Evolutionary conservation across 2,888 invertebrate species (phyloP).

Genomic region (Thelaira solivaga): DNA sequence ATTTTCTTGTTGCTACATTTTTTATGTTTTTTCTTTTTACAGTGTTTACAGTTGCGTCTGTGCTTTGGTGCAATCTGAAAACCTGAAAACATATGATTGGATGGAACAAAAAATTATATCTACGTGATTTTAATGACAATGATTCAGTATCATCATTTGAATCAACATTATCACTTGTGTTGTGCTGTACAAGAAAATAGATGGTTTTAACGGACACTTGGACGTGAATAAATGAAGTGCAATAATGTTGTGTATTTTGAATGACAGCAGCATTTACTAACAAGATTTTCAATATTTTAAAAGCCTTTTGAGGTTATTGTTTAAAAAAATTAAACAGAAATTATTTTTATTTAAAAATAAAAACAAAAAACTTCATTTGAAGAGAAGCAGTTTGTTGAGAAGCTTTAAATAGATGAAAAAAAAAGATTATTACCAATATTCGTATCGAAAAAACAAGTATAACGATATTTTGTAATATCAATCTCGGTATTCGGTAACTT

Average conservation of each 20-base stretch:
- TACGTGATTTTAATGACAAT: constrained; percentile 40
- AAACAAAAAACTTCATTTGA: too few relatives aligned
- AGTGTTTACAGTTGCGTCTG: background rate
- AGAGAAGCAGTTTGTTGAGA: too few relatives aligned
- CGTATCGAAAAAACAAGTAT: too few relatives aligned
- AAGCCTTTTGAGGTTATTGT: background rate
- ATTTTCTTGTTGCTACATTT: background rate
- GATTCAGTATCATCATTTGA: constrained; percentile 46
- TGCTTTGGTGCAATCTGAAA: background rate
- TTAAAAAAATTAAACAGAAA: too few relatives aligned
- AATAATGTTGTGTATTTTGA: background rate
- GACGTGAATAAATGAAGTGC: constrained; percentile 3
- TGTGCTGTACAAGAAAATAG: background rate
- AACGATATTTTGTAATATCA: too few relatives aligned
- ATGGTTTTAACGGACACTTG: constrained; percentile 7
- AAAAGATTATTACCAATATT: too few relatives aligned
- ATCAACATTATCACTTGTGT: constrained; percentile 52
- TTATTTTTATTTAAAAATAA: too few relatives aligned
- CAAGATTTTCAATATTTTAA: constrained; percentile 31
- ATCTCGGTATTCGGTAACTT: too few relatives aligned
- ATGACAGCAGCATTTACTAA: background rate
- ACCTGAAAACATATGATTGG: background rate
- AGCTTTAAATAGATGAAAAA: too few relatives aligned
- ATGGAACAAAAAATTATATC: background rate
- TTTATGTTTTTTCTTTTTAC: too few relatives aligned